Evolutionary conservation across 2,797 vertebrate species (phyloP).

Genomic region (Phoebastria nigripes): DNA sequence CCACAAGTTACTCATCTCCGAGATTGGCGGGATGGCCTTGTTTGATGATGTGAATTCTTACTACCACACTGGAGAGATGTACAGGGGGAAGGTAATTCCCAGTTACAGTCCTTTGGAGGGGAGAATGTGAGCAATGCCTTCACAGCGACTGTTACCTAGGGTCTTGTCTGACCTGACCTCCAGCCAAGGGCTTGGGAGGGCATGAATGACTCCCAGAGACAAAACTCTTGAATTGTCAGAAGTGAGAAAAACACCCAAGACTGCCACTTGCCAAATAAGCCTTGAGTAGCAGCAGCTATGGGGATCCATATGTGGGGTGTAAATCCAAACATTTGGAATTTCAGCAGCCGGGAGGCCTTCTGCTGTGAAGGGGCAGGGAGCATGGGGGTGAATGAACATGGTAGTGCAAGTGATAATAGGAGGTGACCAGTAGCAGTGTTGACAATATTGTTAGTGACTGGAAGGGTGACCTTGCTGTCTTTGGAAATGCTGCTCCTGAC

Average conservation of each 20-base stretch:
- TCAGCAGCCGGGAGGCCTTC: not conserved
- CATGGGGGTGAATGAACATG: not conserved
- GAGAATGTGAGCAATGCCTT: rapidly evolving
- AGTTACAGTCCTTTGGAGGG: not conserved
- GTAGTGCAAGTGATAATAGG: not conserved
- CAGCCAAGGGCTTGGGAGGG: not conserved
- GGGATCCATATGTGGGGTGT: not conserved
- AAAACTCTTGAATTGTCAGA: not conserved
- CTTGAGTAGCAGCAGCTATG: not conserved
- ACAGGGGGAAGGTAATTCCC: constrained; percentile 56
- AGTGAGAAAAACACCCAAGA: not conserved
- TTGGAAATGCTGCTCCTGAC: not conserved
- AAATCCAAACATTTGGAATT: not conserved
- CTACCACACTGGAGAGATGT: constrained; percentile 40
- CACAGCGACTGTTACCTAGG: not conserved
- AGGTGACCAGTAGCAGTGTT: not conserved
- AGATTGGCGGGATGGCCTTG: not conserved
- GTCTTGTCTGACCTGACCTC: not conserved
- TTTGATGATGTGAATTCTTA: constrained; percentile 45
- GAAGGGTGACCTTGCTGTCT: not conserved
- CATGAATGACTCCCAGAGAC: not conserved
- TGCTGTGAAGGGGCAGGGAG: not conserved
- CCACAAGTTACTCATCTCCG: constrained; percentile 38
- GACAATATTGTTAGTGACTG: not conserved
- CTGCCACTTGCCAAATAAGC: not conserved